Evolutionary conservation across 2,113 vertebrate genomes (phyloP).

Genomic region (Drymodes brunneopygia): DNA sequence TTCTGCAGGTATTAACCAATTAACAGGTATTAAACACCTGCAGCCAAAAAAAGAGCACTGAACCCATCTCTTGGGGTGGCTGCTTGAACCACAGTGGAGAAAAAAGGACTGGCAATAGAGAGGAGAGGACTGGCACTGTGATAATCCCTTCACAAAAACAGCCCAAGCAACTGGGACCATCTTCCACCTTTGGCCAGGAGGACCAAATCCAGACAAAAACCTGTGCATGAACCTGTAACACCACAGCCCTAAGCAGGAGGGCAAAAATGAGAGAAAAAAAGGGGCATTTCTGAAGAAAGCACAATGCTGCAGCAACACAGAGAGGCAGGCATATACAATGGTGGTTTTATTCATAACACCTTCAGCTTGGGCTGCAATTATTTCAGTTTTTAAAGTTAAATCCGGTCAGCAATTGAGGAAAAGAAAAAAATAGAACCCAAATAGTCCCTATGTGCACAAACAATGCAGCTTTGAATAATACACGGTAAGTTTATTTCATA

Average conservation of each 20-base stretch:
- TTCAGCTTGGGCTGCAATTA: slow-evolving; percentile 47
- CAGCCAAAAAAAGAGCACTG: neutral
- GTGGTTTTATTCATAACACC: slow-evolving; percentile 49
- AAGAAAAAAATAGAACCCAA: neutral
- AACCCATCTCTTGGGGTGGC: neutral
- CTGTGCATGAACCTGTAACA: neutral
- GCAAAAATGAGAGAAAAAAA: neutral
- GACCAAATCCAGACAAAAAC: neutral
- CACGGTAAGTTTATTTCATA: slow-evolving; percentile 49
- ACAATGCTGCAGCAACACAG: neutral
- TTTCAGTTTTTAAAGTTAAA: slow-evolving; percentile 41
- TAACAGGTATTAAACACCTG: neutral
- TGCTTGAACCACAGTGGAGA: neutral
- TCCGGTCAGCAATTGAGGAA: slow-evolving; percentile 28
- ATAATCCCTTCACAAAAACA: neutral
- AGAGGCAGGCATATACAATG: slow-evolving; percentile 20
- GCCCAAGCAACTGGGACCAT: neutral
- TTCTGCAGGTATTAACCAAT: neutral
- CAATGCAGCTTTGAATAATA: slow-evolving; percentile 59
- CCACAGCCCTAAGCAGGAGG: neutral
- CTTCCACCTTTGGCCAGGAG: neutral
- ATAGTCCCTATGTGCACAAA: slow-evolving; percentile 57
- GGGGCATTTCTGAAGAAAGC: neutral
- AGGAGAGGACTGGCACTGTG: neutral
- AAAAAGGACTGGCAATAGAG: neutral